A percentile compares a stretch with the other conserved stretches of the same genome.
Evolutionary conservation across 2,113 vertebrate genomes (phyloP).

Genomic region (Chroicocephalus ridibundus): DNA sequence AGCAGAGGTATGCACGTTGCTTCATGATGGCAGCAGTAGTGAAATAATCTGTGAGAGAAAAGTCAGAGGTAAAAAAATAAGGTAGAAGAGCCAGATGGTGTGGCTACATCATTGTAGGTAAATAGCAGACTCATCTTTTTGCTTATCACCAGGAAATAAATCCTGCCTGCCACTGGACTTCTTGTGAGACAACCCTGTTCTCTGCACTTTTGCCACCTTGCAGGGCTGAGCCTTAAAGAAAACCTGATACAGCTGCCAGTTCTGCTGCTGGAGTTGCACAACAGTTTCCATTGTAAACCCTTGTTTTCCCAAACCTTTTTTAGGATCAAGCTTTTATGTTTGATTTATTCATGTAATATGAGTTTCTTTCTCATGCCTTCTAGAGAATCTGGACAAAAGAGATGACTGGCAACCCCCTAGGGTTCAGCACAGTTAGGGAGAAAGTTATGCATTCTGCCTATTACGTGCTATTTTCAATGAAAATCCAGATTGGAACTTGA

Average conservation of each 20-base stretch:
- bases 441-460: neutral
- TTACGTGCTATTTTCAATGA: neutral
- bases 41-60: neutral
- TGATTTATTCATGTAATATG: neutral
- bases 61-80: neutral
- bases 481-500: slow-evolving; percentile 4
- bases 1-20: neutral
- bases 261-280: neutral
- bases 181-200: neutral
- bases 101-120: neutral
- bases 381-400: slow-evolving; percentile 9
- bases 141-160: neutral
- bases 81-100: neutral
- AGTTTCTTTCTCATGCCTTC: neutral
- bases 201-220: neutral
- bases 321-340: neutral
- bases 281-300: neutral
- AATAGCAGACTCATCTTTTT: neutral
- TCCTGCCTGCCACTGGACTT: neutral
- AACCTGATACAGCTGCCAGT: neutral
- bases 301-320: neutral
- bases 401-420: neutral
- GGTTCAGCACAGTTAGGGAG: neutral
- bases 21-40: neutral
- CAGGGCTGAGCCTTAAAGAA: neutral